Evolutionary conservation across 2,888 invertebrate genomes (phyloP), one percentile per base, ranked within the genome.

Genomic region (Electrophaes corylata): DNA sequence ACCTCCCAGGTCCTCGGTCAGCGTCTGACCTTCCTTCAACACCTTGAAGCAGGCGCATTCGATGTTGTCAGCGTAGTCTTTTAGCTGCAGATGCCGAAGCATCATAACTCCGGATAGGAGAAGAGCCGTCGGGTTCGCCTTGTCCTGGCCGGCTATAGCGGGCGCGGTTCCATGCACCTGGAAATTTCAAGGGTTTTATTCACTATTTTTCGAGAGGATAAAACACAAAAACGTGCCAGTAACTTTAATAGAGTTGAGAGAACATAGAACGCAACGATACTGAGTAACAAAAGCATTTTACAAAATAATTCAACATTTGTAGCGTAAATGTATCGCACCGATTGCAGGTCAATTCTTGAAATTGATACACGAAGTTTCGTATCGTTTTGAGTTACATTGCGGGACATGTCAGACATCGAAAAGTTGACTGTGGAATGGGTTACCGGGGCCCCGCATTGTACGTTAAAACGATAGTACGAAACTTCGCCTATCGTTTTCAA

Each of bases 71-170:
- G 97, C 99, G 69, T 96, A 91, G 0, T 93, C 80, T 44, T 86
- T 92, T 31, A 98, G 88, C 33, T 95, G 93, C 96, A 99, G 95
- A 82, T 99, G 94, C 31, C 98, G 94, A 58, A 99, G 93, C 99
- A 99, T 99, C 99, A 99, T 99, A 1, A 99, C 98, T 0, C 96
- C 96, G 1, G 99, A 99, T 2, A 99, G 93, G 6, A 99, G 93
- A 16, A 99, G 92, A 6, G 99, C 99, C 0, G 99, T 99, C 11
- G 99, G 99, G 84, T 99, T 99, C 35, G 99, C 99, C 83, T 96
- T 95, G 92, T 99, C 99, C 83, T 98, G 95, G 8, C 99, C 99
- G 40, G 98, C 99, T 78, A 99, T 99, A 68, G 97, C 96, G 0
- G 99, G 99, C 0, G 99, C 99, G 11, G 99, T 99, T 40, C 99